A percentile compares a stretch with the other conserved stretches of the same genome.
phyloP scores from a whole-genome alignment of 2,888 invertebrate species.

The Helleia helle region DNA sequence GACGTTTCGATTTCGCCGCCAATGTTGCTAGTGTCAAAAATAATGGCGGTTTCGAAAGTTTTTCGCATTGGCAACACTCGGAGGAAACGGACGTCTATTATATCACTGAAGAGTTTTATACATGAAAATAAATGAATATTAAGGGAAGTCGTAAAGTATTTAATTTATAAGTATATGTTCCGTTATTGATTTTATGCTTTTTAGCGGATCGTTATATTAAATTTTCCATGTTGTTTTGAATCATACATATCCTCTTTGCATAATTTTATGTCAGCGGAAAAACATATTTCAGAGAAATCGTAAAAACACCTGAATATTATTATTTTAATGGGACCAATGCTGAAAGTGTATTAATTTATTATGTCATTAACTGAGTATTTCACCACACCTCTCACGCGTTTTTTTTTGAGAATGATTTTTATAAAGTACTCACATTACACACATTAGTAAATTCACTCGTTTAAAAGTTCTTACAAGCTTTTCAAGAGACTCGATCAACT shows the following conservation, averaged over 20 bases:
- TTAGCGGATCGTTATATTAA: constrained; percentile 13
- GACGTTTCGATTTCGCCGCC: constrained; percentile 50
- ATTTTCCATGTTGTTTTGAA: constrained; percentile 11
- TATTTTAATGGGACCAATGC: too few relatives aligned
- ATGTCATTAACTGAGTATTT: too few relatives aligned
- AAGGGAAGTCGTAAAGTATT: constrained; percentile 54
- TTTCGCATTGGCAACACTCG: constrained; percentile 62
- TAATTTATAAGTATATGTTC: constrained; percentile 39
- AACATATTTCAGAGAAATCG: too few relatives aligned
- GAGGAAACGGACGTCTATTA: constrained; percentile 64
- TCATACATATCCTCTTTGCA: background rate
- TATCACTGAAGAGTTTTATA: constrained; percentile 35
- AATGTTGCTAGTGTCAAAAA: constrained; percentile 61
- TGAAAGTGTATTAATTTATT: too few relatives aligned
- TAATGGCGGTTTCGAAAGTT: constrained; percentile 60
- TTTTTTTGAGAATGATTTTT: too few relatives aligned
- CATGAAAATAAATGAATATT: constrained; percentile 44
- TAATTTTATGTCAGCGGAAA: too few relatives aligned
- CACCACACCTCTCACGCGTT: too few relatives aligned
- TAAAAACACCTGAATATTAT: too few relatives aligned
- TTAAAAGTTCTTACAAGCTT: too few relatives aligned
- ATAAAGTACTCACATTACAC: too few relatives aligned
- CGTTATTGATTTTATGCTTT: constrained; percentile 18
- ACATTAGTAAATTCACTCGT: too few relatives aligned
- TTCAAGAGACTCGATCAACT: too few relatives aligned